Base-by-base conservation (phyloP, 1,140 invertebrate genomes). In the Pseudoatta argentina region DNA sequence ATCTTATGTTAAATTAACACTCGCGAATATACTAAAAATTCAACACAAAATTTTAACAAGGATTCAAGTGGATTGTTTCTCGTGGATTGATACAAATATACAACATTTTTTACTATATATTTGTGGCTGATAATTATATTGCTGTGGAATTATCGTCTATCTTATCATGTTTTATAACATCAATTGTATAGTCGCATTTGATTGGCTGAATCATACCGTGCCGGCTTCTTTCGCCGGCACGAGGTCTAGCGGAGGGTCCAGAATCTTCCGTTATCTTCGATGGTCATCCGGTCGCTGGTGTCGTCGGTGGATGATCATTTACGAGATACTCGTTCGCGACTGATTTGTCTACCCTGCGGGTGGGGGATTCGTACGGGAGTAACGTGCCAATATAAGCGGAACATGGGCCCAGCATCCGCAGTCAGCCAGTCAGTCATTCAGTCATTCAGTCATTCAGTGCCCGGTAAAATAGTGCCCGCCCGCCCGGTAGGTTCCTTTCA, bases 321-420 rank as follows among this genome's bases (percentile, higher is more conserved):
- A 72, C 79, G 64, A 89, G 86, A 86, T 69, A 78, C 66, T 89
- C 81, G 67, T 88, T 89, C 87, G 76, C 72, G 88, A 75, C 78
- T 83, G 83, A 89, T 92, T 87, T 85, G 86, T 44, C 48, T 69
- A 55, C 55, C 18, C 34, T 14, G 48, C 27, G 51, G 77, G 87
- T 86, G 90, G 88, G 92, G 85, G 88, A 67, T 88, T 30, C 48
- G 69, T 67, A 71, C 71, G 64, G 67, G 86, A 69, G 86, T 8
- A 79, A 85, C 30, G 79, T 76, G 63, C 78, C 75, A 57, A 92
- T 93, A 93, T 92, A 92, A 92, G 87, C 88, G 88, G 89, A 91
- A 87, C 85, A 85, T 83, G 85, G 66, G 61, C 67, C 63, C 93
- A 92, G 89, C 90, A 93, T 91, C 91, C 90, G 85, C 86, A 93